A percentile compares a stretch with the other conserved stretches of the same genome.
phyloP scores from a whole-genome alignment of 2,113 vertebrate species.

The Nesoenas mayeri region DNA sequence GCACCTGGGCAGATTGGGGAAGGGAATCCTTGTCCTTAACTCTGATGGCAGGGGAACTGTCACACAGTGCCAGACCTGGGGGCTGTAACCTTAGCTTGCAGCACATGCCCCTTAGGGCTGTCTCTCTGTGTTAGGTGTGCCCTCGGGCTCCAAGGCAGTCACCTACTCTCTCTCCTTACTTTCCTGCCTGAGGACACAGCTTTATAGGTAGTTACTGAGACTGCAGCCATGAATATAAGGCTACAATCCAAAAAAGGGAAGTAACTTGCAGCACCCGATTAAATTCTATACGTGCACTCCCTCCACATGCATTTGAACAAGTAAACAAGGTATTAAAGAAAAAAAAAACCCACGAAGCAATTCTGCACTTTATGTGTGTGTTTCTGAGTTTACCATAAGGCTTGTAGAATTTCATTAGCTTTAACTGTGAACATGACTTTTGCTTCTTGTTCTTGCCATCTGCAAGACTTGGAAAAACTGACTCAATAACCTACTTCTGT shows the following conservation, averaged over 20 bases:
- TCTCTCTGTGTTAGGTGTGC: background rate
- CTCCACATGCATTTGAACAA: background rate
- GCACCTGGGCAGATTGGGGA: background rate
- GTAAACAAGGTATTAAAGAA: background rate
- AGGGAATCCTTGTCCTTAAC: background rate
- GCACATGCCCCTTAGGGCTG: background rate
- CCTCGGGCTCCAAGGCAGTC: background rate
- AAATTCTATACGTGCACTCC: background rate
- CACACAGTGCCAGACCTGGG: background rate
- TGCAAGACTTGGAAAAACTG: background rate
- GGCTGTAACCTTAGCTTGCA: background rate
- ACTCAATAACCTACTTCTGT: background rate
- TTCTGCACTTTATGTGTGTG: background rate
- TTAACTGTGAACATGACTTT: background rate
- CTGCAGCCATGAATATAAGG: background rate
- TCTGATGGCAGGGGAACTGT: background rate
- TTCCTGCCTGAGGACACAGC: background rate
- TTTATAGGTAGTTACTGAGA: background rate
- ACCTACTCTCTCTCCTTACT: background rate
- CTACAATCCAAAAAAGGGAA: background rate
- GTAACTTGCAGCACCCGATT: background rate
- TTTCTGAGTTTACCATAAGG: background rate
- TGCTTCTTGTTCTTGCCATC: background rate
- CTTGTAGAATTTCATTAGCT: slow-evolving; percentile 14
- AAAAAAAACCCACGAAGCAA: background rate